Evolutionary conservation across 2,113 vertebrate species (phyloP), one percentile per base, ranked within the genome.

Genomic region (Ciconia maguari): DNA sequence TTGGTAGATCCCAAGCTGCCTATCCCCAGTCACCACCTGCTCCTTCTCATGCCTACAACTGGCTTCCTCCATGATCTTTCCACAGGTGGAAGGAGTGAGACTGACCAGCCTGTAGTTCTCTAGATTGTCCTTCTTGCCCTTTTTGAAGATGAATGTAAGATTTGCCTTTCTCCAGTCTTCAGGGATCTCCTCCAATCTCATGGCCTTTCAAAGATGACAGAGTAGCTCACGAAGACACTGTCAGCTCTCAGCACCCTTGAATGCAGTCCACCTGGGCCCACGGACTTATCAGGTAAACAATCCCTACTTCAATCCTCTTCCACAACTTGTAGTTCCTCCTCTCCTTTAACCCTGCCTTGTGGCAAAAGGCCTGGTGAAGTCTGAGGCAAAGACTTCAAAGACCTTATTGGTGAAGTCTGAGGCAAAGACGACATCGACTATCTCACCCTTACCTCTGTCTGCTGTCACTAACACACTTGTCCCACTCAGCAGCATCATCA

Each of bases 401-500:
- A 77, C 19, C 65, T 82, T 36, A n/a, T 1, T 51, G 49, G 32
- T 29, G 16, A 82, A 65, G 18, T 25, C 16, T 19, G 14, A 42
- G n/a, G 32, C 38, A 82, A 70, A 57, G 25, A 49, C 0, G 1
- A 49, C 32, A 61, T 8, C 1, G 3, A 24, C 22, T 20, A 16
- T 10, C n/a, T 55, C 64, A 51, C 16, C 18, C 55, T 75, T 36
- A 29, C 5, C 36, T 80, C 32, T 11, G 19, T 44, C n/a, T 61
- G 36, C 36, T 48, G 29, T 42, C 55, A 60, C 34, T 42, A 42
- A 25, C 41, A 34, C 11, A 25, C 22, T 11, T 17, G 9, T 38
- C 49, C 22, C 3, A 9, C 0, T 4, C 46, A 65, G 46, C 36
- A 70, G 11, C 2, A 26, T 12, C 26, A 6, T 21, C 0, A 0